These are phyloP conservation scores for Cylas formicarius DNA, from an alignment of 1,140 invertebrate species.

Conservation along the genomic window DNA sequence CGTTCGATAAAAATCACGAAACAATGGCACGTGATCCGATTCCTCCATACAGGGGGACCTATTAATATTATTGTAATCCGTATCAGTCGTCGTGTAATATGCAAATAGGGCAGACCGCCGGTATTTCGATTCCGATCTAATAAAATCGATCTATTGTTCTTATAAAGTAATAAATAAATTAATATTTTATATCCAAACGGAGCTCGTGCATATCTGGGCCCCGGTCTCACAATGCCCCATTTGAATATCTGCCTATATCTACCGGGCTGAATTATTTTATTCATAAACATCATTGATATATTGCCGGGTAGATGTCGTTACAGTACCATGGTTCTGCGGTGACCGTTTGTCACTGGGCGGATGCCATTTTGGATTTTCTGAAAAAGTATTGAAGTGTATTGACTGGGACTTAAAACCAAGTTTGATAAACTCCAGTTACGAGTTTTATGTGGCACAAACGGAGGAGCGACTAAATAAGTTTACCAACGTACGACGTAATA, in stretches of 20 bases:
- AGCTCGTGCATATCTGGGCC: conserved; percentile 33
- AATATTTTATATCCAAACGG: conserved; percentile 30
- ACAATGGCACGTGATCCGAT: too few species aligned
- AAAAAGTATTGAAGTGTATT: too few species aligned
- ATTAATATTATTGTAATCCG: conserved; percentile 31
- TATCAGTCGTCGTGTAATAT: conserved; percentile 30
- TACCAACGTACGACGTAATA: too few species aligned
- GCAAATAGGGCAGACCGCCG: conserved; percentile 32
- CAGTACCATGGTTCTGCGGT: too few species aligned
- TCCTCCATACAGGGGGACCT: conserved; percentile 7
- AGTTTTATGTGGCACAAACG: too few species aligned
- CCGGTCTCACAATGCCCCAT: conserved; percentile 33
- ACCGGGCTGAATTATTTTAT: conserved; percentile 26
- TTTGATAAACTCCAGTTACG: too few species aligned
- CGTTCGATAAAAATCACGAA: too few species aligned
- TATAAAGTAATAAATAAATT: conserved; percentile 38
- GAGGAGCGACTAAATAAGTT: too few species aligned
- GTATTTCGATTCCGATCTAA: conserved; percentile 36
- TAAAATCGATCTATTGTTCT: conserved; percentile 39
- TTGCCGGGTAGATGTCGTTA: conserved; percentile 4
- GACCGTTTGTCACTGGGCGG: too few species aligned
- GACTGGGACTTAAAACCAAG: too few species aligned
- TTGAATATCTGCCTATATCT: conserved; percentile 33
- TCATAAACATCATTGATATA: conserved; percentile 26
- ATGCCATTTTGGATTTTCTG: too few species aligned